Conservation (phyloP, 2,797 vertebrate species). For the Sebastolobus alascanus region DNA sequence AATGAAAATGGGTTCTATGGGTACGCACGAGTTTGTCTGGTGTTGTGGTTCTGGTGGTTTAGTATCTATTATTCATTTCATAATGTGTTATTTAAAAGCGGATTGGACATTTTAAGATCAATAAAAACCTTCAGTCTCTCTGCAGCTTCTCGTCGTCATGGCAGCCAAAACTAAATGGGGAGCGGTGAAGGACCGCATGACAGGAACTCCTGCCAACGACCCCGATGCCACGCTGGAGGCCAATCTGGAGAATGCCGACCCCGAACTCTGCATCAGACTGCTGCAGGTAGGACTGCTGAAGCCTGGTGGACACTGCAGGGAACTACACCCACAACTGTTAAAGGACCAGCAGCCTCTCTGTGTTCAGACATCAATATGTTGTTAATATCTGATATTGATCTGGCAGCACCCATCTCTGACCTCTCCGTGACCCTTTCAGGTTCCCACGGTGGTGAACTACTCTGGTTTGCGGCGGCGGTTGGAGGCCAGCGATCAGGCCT, state of each 20-base stretch:
- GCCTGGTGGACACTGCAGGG: not conserved
- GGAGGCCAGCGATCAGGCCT: constrained; percentile 85
- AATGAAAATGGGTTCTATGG: too few species aligned
- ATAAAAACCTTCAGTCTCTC: not conserved
- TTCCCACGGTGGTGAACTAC: constrained; percentile 92
- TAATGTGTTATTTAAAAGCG: too few species aligned
- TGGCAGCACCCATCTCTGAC: not conserved
- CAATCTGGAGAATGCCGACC: constrained; percentile 91
- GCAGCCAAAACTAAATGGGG: constrained; percentile 88
- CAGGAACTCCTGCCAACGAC: constrained; percentile 72
- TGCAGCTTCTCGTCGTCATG: constrained; percentile 63
- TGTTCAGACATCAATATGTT: too few species aligned
- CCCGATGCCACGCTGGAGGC: constrained; percentile 85
- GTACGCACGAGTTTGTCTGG: too few species aligned
- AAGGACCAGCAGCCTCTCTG: not conserved
- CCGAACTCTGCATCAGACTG: constrained; percentile 90
- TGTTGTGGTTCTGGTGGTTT: too few species aligned
- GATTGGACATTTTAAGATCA: not conserved
- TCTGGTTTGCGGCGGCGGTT: constrained; percentile 89
- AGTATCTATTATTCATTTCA: too few species aligned
- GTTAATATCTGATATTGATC: not conserved
- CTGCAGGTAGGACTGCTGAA: constrained; percentile 78
- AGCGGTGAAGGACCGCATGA: constrained; percentile 84
- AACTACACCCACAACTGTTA: not conserved
- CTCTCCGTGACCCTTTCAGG: constrained; percentile 32